Conservation (phyloP, 2,113 vertebrate genomes). For the Grammomys surdaster region DNA sequence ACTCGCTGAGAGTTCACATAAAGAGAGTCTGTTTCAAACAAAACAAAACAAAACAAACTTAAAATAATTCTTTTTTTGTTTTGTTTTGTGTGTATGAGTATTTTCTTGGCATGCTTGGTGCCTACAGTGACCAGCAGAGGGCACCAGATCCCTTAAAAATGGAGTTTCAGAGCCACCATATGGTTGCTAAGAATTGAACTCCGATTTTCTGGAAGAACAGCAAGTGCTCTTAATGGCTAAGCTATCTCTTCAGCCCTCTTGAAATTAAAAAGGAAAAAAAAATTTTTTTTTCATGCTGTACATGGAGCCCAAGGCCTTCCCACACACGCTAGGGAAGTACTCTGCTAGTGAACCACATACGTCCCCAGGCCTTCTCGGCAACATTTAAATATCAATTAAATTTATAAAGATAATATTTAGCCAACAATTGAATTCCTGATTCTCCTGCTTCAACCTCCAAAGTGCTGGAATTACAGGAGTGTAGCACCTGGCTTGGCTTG, state of each 20-base stretch:
- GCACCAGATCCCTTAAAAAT: not conserved
- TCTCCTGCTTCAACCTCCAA: not conserved
- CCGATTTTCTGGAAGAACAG: not conserved
- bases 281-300: not conserved
- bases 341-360: no score
- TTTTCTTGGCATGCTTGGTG: not conserved
- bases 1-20: no score
- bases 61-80: not conserved
- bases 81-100: not conserved
- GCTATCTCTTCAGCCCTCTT: not conserved
- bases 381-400: not conserved
- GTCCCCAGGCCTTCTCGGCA: not conserved
- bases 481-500: not conserved
- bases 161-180: not conserved
- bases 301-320: not conserved
- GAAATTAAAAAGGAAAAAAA: not conserved
- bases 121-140: not conserved
- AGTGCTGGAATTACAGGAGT: not conserved
- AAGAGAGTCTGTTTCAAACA: not conserved
- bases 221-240: not conserved
- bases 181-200: not conserved
- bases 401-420: not conserved
- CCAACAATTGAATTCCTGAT: not conserved
- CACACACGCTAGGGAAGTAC: no score
- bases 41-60: not conserved